Percentiles rank a stretch among this genome's conserved stretches.
Conservation (phyloP, 2,113 vertebrate genomes). For the Burhinus oedicnemus region DNA sequence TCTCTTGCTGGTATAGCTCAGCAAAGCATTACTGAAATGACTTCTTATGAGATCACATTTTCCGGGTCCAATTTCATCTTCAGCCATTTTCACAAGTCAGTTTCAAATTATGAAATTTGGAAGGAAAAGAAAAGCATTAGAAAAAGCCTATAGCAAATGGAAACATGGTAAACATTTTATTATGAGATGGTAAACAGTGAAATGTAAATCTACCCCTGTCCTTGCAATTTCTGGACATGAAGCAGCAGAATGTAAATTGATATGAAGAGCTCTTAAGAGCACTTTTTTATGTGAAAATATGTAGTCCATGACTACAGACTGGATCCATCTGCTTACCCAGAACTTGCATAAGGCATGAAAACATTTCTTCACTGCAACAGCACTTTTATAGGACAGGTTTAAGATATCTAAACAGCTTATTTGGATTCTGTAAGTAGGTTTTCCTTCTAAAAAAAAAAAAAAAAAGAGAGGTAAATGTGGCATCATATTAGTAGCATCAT, state of each 20-base stretch:
- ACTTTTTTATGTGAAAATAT: background rate
- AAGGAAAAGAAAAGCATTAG: background rate
- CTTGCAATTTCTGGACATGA: background rate
- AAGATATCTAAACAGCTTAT: background rate
- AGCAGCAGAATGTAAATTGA: background rate
- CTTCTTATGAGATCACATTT: background rate
- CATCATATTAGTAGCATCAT: background rate
- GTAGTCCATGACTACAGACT: background rate
- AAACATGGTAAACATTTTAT: conserved; percentile 28
- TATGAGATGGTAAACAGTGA: conserved; percentile 9
- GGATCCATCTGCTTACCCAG: background rate
- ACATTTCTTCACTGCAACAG: background rate
- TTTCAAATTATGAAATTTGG: background rate
- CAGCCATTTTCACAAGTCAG: background rate
- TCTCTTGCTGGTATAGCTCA: background rate
- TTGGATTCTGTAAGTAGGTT: background rate
- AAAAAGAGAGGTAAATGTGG: background rate
- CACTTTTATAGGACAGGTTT: background rate
- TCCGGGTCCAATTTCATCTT: background rate
- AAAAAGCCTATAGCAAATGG: background rate
- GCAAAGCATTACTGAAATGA: background rate
- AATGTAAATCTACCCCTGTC: background rate
- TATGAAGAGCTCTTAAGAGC: background rate
- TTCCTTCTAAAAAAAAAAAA: background rate
- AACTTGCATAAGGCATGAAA: background rate